A percentile compares a stretch with the other conserved stretches of the same genome.
These are phyloP conservation scores for Cryptoblepharus egeriae DNA, from an alignment of 2,797 vertebrate species.

Conservation along the genomic window DNA sequence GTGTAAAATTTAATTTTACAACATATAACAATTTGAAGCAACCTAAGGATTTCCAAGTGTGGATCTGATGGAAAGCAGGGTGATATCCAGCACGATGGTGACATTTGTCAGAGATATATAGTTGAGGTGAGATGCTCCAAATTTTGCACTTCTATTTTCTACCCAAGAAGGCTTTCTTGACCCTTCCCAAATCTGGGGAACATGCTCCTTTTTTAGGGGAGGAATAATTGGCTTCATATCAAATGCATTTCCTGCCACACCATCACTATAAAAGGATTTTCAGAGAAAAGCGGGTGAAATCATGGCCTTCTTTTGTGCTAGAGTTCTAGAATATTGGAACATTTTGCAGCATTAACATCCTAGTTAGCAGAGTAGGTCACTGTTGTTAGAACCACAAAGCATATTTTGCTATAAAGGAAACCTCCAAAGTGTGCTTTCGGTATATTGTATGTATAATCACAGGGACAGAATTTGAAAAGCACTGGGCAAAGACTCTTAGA, in stretches of 20 bases:
- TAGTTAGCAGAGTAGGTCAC: slow-evolving; percentile 64
- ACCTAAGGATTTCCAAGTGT: slow-evolving; percentile 29
- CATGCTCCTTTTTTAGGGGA: slow-evolving; percentile 32
- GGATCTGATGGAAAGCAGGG: slow-evolving; percentile 32
- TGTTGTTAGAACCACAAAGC: slow-evolving; percentile 57
- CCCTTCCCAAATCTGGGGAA: background rate
- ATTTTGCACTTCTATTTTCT: slow-evolving; percentile 4
- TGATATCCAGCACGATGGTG: slow-evolving; percentile 31
- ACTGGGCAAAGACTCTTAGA: slow-evolving; percentile 57
- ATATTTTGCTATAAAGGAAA: slow-evolving; percentile 58
- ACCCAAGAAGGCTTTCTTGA: slow-evolving; percentile 37
- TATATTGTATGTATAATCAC: slow-evolving; percentile 42
- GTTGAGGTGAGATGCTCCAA: slow-evolving; percentile 41
- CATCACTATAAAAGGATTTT: slow-evolving; percentile 52
- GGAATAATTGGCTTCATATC: slow-evolving; percentile 46
- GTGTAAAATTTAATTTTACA: too few relatives aligned
- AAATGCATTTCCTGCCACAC: slow-evolving; percentile 55
- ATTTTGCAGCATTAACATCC: slow-evolving; percentile 62
- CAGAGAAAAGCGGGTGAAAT: slow-evolving; percentile 54
- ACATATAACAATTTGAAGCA: slow-evolving; percentile 27
- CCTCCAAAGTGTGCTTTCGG: slow-evolving; percentile 47
- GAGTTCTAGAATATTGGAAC: slow-evolving; percentile 57
- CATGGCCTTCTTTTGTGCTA: slow-evolving; percentile 59
- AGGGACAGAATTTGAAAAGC: slow-evolving; percentile 42
- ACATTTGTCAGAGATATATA: slow-evolving; percentile 24